Base-by-base conservation (phyloP, 2,888 invertebrate genomes). In the Cepaea hortensis region DNA sequence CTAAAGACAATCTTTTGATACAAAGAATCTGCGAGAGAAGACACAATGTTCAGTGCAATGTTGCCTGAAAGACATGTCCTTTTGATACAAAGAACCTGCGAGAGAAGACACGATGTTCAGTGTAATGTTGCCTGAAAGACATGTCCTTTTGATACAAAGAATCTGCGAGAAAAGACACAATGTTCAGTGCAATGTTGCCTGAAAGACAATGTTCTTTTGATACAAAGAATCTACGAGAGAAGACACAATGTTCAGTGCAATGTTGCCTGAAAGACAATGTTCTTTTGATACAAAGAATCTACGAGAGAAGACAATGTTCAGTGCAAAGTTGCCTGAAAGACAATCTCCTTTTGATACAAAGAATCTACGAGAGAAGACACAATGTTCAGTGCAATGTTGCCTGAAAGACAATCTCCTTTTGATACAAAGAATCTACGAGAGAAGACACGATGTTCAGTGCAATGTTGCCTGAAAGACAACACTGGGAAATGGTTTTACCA, bases 281-380 rank as follows among this genome's bases (percentile, higher is more conserved):
- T 68, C 50, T 65, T 87, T 87, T 55, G 87, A 79, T 81, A 87
- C 81, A 50, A 87, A 87, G 68, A 87, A 87, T 48, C 87, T 87
- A 62, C 13, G n/a, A 73, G 73, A 73, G 0, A 23, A 73, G 4
- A 23, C 6, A 55, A 55, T 55, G 55, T 55, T 55, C 11, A 55
- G 55, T 55, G 55, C 55, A 55, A 55, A 1, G 55, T 55, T 55
- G 55, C 11, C 55, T 55, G 35, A 18, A n/a, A n/a, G 18, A 20
- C 68, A 20, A 15, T 68, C 0, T 35, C 61, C 5, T 20, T 5
- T 5, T 9, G 18, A 18, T 9, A 65, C 65, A 65, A 65, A 18
- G 13, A 65, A 13, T 65, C 65, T 65, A 65, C 35, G 35, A 35
- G 35, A 35, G 0, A 35, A n/a, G 18, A 68, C 15, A 68, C 11